A percentile compares a stretch with the other conserved stretches of the same genome.
Conservation (phyloP, 2,113 vertebrate species). For the Toxotes jaculatrix region DNA sequence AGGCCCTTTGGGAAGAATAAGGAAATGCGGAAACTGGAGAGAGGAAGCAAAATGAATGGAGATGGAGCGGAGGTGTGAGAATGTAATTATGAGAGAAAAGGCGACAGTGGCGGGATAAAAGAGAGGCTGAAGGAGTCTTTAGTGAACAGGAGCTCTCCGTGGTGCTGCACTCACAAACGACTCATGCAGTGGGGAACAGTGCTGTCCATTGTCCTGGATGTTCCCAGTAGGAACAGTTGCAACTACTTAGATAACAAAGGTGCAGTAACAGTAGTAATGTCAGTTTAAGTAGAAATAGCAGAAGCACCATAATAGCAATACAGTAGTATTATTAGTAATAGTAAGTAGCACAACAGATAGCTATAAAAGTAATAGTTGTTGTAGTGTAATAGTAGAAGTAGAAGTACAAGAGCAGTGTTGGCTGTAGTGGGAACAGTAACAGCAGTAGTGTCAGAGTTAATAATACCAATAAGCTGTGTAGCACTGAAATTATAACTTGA, state of each 20-base stretch:
- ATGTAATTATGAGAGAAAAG: slow-evolving; percentile 65
- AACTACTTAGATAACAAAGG: not conserved
- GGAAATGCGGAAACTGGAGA: slow-evolving; percentile 37
- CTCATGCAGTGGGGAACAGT: slow-evolving; percentile 18
- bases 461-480: not conserved
- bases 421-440: not conserved
- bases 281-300: not conserved
- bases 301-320: not conserved
- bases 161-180: slow-evolving; percentile 56
- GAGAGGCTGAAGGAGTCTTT: slow-evolving; percentile 54
- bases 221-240: not conserved
- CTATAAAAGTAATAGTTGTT: not conserved
- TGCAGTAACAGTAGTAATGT: not conserved
- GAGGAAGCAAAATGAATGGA: slow-evolving; percentile 58
- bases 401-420: not conserved
- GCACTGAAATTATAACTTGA: not conserved
- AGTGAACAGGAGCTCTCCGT: slow-evolving; percentile 53
- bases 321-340: not conserved
- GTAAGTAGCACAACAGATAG: not conserved
- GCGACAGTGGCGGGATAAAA: slow-evolving; percentile 38
- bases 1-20: slow-evolving; percentile 47
- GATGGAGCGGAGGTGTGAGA: slow-evolving; percentile 58
- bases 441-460: not conserved
- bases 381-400: not conserved
- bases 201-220: slow-evolving; percentile 12